phyloP scores from a whole-genome alignment of 1,140 invertebrate genomes.

The Andricus grossulariae region DNA sequence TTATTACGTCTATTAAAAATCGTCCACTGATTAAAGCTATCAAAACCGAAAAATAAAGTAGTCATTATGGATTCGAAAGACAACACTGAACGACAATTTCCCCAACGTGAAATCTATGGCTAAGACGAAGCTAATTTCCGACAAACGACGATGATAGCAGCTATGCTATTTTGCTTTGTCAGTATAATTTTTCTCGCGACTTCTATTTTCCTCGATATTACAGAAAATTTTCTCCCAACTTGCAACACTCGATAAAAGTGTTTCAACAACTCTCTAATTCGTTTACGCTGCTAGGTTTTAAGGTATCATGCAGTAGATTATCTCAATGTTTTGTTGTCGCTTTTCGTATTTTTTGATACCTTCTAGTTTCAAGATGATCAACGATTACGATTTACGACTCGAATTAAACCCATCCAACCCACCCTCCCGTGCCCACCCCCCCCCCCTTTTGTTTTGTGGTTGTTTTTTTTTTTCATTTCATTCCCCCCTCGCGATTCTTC shows the following conservation, averaged over 20 bases:
- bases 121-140: constrained; percentile 13
- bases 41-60: neutral
- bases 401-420: constrained; percentile 65
- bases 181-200: constrained; percentile 1
- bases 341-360: constrained; percentile 60
- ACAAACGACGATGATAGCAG: constrained; percentile 19
- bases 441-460: constrained; percentile 53
- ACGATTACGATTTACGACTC: constrained; percentile 47
- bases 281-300: constrained; percentile 62
- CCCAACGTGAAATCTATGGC: constrained; percentile 69
- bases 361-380: constrained; percentile 57
- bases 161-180: constrained; percentile 26
- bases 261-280: constrained; percentile 56
- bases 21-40: constrained; percentile 23
- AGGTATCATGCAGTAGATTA: constrained; percentile 55
- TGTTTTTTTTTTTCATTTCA: constrained; percentile 39
- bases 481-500: constrained; percentile 44
- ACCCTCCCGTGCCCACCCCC: constrained; percentile 63
- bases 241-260: constrained; percentile 53
- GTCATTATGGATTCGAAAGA: constrained; percentile 42
- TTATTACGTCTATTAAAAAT: constrained; percentile 36
- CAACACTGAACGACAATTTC: constrained; percentile 49
- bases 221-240: constrained; percentile 14
- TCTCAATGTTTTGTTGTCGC: constrained; percentile 31
- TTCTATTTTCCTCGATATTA: constrained; percentile 6